Percentiles rank a stretch among this genome's conserved stretches.
Evolutionary conservation across 1,140 invertebrate species (phyloP).

Genomic region (Ephestia elutella): DNA sequence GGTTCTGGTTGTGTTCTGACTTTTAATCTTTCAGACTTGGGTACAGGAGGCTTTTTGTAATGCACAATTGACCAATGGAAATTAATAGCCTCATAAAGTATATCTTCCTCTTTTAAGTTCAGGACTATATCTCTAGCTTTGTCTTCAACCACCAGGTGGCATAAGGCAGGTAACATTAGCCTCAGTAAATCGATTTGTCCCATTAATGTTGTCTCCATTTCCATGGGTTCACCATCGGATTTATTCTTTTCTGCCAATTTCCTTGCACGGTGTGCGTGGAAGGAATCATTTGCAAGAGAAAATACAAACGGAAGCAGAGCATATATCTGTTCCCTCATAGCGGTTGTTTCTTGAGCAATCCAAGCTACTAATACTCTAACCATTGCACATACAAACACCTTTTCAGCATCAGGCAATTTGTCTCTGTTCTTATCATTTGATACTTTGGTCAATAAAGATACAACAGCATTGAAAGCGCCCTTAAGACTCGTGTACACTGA

Average conservation of each 20-base stretch:
- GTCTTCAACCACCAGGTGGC: constrained; percentile 93
- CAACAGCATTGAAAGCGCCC: constrained; percentile 89
- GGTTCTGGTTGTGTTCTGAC: constrained; percentile 82
- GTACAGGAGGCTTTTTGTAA: constrained; percentile 87
- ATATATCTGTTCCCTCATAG: constrained; percentile 88
- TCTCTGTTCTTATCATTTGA: constrained; percentile 82
- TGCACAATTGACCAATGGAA: constrained; percentile 91
- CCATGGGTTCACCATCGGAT: constrained; percentile 73
- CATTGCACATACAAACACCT: constrained; percentile 87
- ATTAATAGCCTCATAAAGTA: constrained; percentile 84
- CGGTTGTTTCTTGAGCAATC: constrained; percentile 93
- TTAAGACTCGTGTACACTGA: constrained; percentile 92
- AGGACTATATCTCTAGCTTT: constrained; percentile 87
- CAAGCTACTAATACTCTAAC: constrained; percentile 89
- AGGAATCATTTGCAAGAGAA: constrained; percentile 86
- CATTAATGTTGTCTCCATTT: constrained; percentile 65
- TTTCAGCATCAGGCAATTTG: constrained; percentile 78
- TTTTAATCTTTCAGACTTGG: constrained; percentile 84
- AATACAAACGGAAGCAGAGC: constrained; percentile 86
- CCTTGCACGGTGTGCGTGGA: constrained; percentile 80
- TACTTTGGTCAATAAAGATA: constrained; percentile 82
- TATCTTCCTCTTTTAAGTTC: constrained; percentile 85
- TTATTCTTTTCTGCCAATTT: constrained; percentile 78
- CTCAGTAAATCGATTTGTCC: constrained; percentile 86
- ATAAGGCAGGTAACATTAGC: constrained; percentile 89